Evolutionary conservation across 2,113 vertebrate species (phyloP).

Genomic region (Centrocercus urophasianus): DNA sequence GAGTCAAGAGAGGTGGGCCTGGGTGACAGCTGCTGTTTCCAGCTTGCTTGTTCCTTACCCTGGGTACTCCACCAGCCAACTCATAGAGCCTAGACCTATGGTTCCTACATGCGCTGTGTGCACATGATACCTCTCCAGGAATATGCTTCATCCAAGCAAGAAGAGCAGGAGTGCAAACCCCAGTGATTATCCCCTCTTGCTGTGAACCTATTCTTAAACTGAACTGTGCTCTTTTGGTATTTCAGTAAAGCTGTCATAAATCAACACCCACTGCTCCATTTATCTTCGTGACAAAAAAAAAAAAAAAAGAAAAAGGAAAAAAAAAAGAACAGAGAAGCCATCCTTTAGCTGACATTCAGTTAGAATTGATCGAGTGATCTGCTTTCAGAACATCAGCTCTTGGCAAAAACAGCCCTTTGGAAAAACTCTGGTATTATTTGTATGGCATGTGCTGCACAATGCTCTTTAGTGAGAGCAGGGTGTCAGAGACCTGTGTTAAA

Average conservation of each 20-base stretch:
- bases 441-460: fast-evolving
- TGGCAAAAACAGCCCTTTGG: slow-evolving; percentile 56
- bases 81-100: neutral
- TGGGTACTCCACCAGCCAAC: neutral
- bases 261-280: slow-evolving; percentile 57
- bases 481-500: fast-evolving
- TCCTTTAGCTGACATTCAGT: slow-evolving; percentile 57
- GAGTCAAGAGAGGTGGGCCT: neutral
- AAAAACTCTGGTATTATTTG: slow-evolving; percentile 38
- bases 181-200: slow-evolving; percentile 22
- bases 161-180: neutral
- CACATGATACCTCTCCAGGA: neutral
- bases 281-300: slow-evolving; percentile 47
- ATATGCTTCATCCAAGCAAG: neutral
- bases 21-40: neutral
- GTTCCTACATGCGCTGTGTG: neutral
- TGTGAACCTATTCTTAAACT: slow-evolving; percentile 73
- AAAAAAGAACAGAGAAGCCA: neutral
- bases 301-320: neutral
- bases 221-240: slow-evolving; percentile 60
- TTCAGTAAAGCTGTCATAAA: slow-evolving; percentile 71
- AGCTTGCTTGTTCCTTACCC: neutral
- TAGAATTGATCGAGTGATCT: slow-evolving; percentile 63
- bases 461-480: neutral
- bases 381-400: slow-evolving; percentile 31